Conservation (phyloP, 2,113 vertebrate genomes). For the Pomatostomus ruficeps region DNA sequence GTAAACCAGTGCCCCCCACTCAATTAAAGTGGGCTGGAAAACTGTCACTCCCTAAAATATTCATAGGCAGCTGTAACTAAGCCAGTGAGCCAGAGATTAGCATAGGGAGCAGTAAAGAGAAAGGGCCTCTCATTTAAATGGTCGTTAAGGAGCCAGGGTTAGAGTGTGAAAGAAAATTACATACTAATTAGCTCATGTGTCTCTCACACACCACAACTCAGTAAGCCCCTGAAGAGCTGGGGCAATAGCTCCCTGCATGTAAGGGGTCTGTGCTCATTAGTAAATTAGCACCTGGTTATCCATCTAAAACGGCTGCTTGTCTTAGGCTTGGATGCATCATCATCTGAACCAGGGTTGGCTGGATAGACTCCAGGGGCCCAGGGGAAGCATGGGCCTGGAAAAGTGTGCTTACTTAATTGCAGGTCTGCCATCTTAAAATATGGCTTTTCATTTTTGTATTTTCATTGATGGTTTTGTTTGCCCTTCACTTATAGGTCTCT, state of each 20-base stretch:
- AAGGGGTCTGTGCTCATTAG: slow-evolving; percentile 40
- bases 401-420: neutral
- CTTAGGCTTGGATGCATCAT: neutral
- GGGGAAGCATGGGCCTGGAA: neutral
- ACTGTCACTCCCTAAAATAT: slow-evolving; percentile 45
- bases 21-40: slow-evolving; percentile 37
- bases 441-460: neutral
- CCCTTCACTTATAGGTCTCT: neutral
- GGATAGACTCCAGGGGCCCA: neutral
- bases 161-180: slow-evolving; percentile 54
- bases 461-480: neutral
- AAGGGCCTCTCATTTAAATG: slow-evolving; percentile 57
- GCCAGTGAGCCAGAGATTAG: slow-evolving; percentile 22
- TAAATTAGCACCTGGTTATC: slow-evolving; percentile 45
- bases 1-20: neutral
- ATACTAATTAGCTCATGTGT: slow-evolving; percentile 57
- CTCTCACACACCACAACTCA: neutral
- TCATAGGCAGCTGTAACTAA: slow-evolving; percentile 40
- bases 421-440: neutral
- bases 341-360: neutral
- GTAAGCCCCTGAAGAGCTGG: slow-evolving; percentile 1
- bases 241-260: slow-evolving; percentile 25
- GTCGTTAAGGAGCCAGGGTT: slow-evolving; percentile 47
- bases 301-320: neutral
- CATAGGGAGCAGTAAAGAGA: slow-evolving; percentile 49